Evolutionary conservation across 92 coral and sea anemone genomes (phyloP).

Genomic region (Porites rus): DNA sequence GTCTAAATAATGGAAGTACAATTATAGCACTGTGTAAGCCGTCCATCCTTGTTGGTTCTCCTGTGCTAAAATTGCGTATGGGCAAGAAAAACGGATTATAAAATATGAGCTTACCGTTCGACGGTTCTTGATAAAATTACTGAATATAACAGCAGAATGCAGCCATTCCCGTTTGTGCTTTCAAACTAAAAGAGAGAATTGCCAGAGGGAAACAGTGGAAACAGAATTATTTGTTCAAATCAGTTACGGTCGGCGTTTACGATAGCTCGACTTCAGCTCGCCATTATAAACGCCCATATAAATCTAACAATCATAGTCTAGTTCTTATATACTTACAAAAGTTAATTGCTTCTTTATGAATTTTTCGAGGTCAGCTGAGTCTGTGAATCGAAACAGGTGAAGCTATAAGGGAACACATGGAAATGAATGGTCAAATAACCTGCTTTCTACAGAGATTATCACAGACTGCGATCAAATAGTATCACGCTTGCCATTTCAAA

Average conservation of each 20-base stretch:
- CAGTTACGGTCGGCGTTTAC: too few relatives aligned
- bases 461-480: too few relatives aligned
- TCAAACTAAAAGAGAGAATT: slow-evolving; percentile 68
- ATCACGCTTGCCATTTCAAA: background rate
- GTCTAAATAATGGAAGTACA: too few relatives aligned
- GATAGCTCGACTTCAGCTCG: too few relatives aligned
- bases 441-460: too few relatives aligned
- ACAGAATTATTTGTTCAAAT: background rate
- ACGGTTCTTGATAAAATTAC: slow-evolving; percentile 77
- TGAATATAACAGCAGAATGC: slow-evolving; percentile 78
- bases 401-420: slow-evolving; percentile 42
- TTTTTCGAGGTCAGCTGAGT: slow-evolving; percentile 55
- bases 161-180: slow-evolving; percentile 86
- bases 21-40: too few relatives aligned
- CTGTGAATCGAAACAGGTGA: slow-evolving; percentile 63
- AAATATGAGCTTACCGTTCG: slow-evolving; percentile 44
- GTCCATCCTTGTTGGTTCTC: too few relatives aligned
- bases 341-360: slow-evolving; percentile 80
- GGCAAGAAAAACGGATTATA: too few relatives aligned
- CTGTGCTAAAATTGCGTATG: too few relatives aligned
- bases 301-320: too few relatives aligned
- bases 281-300: too few relatives aligned
- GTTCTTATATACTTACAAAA: slow-evolving; percentile 68
- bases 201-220: background rate
- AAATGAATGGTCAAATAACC: background rate